Conservation (phyloP, 2,113 vertebrate species). For the human region GRCh38 chr7:30762001-30762500, state of each 20-base stretch:
- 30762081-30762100: not conserved
- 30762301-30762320: not conserved
- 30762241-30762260: not conserved
- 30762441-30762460: not conserved
- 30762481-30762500: not conserved
- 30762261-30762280: not conserved
- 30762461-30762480: not conserved
- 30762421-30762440: not conserved
- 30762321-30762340: not conserved
- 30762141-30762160: not conserved
- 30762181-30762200: not conserved
- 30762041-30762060: not conserved
- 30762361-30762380: not conserved
- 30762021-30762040: not conserved
- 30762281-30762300: not conserved
- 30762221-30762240: not conserved
- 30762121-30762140: not conserved
- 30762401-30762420: not conserved
- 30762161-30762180: not conserved
- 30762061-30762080: not conserved
- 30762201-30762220: not conserved
- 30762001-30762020: not conserved
- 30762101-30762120: not conserved
- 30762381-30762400: not conserved
- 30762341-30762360: not conserved